phyloP scores from a whole-genome alignment of 2,113 vertebrate genomes.

The Mandrillus leucophaeus region DNA sequence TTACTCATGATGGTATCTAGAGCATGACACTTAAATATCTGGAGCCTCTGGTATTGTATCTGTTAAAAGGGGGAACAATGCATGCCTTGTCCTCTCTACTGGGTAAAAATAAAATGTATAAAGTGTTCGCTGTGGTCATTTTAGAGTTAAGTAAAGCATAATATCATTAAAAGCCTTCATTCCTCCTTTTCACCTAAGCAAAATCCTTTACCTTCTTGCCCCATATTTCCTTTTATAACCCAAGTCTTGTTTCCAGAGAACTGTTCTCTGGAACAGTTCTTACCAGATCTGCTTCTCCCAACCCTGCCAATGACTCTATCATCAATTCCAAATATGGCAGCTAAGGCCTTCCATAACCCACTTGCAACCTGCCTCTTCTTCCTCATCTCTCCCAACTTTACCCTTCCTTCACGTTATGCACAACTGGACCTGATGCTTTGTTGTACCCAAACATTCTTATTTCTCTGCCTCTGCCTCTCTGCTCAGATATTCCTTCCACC shows the following conservation, averaged over 20 bases:
- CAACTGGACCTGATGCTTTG: background rate
- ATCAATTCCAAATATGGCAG: background rate
- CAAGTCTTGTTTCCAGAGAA: slow-evolving; percentile 24
- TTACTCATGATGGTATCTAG: background rate
- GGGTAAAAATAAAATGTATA: background rate
- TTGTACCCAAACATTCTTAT: background rate
- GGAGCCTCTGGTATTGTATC: background rate
- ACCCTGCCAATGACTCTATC: background rate
- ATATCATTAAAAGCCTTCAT: background rate
- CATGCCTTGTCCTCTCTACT: background rate
- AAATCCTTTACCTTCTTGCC: background rate
- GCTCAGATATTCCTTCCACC: background rate
- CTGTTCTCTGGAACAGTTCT: background rate
- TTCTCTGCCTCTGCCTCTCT: background rate
- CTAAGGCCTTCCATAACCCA: background rate
- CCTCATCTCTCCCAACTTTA: background rate
- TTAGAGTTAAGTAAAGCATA: background rate
- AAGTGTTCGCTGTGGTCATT: background rate
- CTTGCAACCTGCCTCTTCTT: background rate
- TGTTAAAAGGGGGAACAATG: background rate
- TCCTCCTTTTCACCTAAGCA: background rate
- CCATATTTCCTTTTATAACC: background rate
- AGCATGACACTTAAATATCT: background rate
- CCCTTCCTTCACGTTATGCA: background rate
- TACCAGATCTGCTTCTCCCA: background rate